Conservation (phyloP, 2,888 invertebrate species). For the Ceriagrion tenellum region DNA sequence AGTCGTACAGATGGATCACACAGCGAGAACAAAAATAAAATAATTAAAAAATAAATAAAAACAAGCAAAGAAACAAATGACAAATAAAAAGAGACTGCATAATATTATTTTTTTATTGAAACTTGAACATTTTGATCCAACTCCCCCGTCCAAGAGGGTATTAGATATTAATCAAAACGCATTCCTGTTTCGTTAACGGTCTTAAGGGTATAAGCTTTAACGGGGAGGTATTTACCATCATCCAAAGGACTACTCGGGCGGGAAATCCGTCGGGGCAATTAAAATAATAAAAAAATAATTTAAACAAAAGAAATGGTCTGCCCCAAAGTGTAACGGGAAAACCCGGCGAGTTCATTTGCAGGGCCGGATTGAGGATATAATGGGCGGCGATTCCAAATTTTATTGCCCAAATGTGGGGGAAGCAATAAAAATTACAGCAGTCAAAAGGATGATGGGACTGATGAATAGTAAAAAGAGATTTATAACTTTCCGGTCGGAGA, state of each 20-base stretch:
- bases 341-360: slow-evolving; percentile 14
- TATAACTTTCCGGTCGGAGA: neutral
- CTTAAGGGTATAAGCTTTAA: neutral
- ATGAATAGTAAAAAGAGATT: slow-evolving; percentile 19
- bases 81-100: too few relatives aligned
- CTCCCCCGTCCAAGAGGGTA: neutral
- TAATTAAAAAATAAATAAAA: too few relatives aligned
- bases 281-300: neutral
- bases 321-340: neutral
- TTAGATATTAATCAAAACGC: neutral
- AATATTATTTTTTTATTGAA: too few relatives aligned
- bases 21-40: too few relatives aligned
- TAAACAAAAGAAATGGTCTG: neutral
- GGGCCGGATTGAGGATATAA: neutral
- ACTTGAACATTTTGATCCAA: neutral
- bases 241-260: neutral
- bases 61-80: too few relatives aligned
- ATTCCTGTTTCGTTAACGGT: neutral
- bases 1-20: too few relatives aligned
- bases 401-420: neutral
- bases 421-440: slow-evolving; percentile 19
- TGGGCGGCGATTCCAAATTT: slow-evolving; percentile 12
- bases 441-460: slow-evolving; percentile 1
- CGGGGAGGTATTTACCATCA: neutral
- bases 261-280: neutral